phyloP scores from a whole-genome alignment of 2,113 vertebrate species.

The Zosterops borbonicus region DNA sequence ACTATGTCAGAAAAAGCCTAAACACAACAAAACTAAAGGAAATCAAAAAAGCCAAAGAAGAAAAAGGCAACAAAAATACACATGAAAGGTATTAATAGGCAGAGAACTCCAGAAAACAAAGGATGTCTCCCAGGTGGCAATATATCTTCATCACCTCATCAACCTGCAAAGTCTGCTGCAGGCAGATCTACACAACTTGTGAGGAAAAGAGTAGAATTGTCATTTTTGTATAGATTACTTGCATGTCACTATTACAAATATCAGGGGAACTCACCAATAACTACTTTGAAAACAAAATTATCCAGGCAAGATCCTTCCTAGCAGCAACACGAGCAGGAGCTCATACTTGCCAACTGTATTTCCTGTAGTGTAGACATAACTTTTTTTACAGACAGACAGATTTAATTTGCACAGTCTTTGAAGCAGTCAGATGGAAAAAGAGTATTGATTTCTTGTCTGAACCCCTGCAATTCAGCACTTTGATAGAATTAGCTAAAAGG shows the following conservation, averaged over 20 bases:
- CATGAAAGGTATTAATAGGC: neutral
- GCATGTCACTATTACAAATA: neutral
- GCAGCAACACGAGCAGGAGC: neutral
- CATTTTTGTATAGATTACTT: neutral
- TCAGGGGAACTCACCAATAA: neutral
- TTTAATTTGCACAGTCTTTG: slow-evolving; percentile 33
- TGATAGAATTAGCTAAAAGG: neutral
- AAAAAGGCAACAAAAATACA: neutral
- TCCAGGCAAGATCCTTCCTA: neutral
- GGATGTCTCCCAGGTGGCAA: neutral
- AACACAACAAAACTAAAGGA: neutral
- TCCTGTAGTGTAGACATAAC: neutral
- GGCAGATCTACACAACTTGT: neutral
- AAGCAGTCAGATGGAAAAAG: slow-evolving; percentile 27
- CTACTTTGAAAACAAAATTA: neutral
- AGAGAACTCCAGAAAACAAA: neutral
- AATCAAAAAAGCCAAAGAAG: neutral
- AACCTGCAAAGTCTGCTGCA: neutral
- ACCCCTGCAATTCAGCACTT: neutral
- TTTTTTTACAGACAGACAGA: neutral
- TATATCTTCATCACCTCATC: neutral
- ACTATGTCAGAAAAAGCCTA: neutral
- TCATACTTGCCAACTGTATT: neutral
- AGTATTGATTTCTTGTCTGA: slow-evolving; percentile 32
- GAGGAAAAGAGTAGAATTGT: neutral